These are phyloP conservation scores for Gymnothorax reevesii DNA, from an alignment of 2,797 vertebrate species.

Conservation along the genomic window DNA sequence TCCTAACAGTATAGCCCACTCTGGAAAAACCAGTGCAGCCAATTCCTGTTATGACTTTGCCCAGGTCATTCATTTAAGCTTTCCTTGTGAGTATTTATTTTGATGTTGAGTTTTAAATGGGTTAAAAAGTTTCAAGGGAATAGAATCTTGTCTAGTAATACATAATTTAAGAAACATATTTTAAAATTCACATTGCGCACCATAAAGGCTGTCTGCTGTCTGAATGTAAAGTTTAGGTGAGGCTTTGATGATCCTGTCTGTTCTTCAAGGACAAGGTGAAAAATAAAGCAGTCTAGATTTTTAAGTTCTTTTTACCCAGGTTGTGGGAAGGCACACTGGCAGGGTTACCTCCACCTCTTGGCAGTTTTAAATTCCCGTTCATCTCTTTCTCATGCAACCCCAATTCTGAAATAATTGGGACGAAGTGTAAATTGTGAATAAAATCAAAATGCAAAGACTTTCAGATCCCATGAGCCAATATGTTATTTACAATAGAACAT, in stretches of 20 bases:
- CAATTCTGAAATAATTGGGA: too few relatives aligned
- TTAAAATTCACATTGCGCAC: background rate
- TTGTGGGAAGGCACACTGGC: background rate
- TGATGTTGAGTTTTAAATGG: background rate
- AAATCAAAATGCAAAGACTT: too few relatives aligned
- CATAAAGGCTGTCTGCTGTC: background rate
- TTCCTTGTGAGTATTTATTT: background rate
- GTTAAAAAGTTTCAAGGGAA: background rate
- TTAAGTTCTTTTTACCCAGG: background rate
- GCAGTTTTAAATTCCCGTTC: background rate
- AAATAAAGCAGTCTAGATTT: background rate
- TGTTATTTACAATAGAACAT: too few relatives aligned
- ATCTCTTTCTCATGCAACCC: background rate
- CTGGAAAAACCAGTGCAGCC: background rate
- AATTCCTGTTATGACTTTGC: background rate
- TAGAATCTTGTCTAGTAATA: background rate
- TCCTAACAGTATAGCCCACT: background rate
- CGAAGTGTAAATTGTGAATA: too few relatives aligned
- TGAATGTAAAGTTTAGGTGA: background rate
- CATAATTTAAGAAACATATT: background rate
- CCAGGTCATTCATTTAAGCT: background rate
- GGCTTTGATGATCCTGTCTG: background rate
- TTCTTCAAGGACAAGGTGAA: constrained; percentile 17
- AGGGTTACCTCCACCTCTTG: background rate
- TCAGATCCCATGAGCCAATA: too few relatives aligned